Base-by-base conservation (phyloP, 2,113 vertebrate species). In the Poecilia latipinna region DNA sequence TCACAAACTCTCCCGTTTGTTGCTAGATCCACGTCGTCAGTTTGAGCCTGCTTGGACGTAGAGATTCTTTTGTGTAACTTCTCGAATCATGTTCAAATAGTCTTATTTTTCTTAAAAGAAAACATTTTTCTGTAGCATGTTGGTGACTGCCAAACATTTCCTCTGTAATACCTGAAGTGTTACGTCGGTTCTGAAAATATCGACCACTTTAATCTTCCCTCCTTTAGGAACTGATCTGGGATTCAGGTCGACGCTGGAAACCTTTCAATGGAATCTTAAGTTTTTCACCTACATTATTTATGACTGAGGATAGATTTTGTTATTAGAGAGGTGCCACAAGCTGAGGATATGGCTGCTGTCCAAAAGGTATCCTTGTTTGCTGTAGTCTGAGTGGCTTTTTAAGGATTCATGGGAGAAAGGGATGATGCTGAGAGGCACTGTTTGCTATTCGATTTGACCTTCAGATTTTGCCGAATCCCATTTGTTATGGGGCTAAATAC, bases 401-500 rank as follows among this genome's bases (percentile, higher is more conserved):
- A 89, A 63, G 74, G 82, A 90, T 89, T 88, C 76, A 80, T 78
- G 33, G 75, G 76, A 83, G 83, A 72, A 57, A 39, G 61, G 65
- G 28, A 31, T 13, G 35, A 28, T 65, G 66, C 82, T 76, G 69
- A 83, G 74, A 87, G 75, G 66, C 61, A 71, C 69, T 79, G 85
- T 86, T 92, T 89, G 82, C 83, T 75, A 78, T 90, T 87, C 37
- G 64, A 90, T 86, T 85, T 91, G 89, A 92, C 89, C 91, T 91
- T 92, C 88, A 92, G 82, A 89, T 90, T 24, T 87, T 62, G 48
- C 79, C 73, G 80, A 88, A 89, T 86, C 88, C 70, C 86, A 88
- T 90, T 91, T 89, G 87, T 89, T 80, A 88, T 74, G 87, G 78
- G 62, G 75, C 87, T 85, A 75, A 90, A 84, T 51, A 65, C 74